These are phyloP conservation scores for Ahaetulla prasina DNA, from an alignment of 2,113 vertebrate genomes.

Conservation along the genomic window DNA sequence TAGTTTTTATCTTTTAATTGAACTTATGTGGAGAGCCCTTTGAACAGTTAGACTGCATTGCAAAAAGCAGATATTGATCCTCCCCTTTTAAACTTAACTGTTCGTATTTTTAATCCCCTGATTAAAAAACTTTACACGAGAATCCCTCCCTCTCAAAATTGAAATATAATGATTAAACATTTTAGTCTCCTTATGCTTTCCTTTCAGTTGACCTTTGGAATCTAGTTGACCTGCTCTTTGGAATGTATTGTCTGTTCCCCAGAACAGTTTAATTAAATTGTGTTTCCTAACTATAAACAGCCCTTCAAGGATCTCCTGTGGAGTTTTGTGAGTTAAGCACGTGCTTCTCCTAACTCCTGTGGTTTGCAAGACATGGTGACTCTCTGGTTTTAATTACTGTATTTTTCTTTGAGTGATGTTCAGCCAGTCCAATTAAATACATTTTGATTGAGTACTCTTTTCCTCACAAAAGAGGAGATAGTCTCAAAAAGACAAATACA, in stretches of 20 bases:
- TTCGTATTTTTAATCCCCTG: conserved; percentile 22
- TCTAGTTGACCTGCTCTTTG: conserved; percentile 60
- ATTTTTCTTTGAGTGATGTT: conserved; percentile 60
- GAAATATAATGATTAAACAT: conserved; percentile 39
- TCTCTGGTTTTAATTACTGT: conserved; percentile 66
- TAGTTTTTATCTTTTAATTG: not conserved
- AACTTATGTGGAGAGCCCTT: not conserved
- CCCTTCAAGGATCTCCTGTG: conserved; percentile 59
- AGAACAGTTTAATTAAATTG: conserved; percentile 65
- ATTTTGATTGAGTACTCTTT: conserved; percentile 46
- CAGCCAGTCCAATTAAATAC: conserved; percentile 61
- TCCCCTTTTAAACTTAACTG: not conserved
- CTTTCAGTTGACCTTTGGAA: conserved; percentile 62
- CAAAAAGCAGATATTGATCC: not conserved
- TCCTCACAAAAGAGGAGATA: conserved; percentile 47
- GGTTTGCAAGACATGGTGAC: conserved; percentile 53
- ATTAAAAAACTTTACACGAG: conserved; percentile 19
- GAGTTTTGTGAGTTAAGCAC: conserved; percentile 64
- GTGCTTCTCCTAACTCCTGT: conserved; percentile 59
- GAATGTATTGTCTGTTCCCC: conserved; percentile 58
- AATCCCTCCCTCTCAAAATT: conserved; percentile 39
- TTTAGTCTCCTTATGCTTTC: conserved; percentile 52
- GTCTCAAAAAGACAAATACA: conserved; percentile 46
- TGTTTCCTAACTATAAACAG: conserved; percentile 62
- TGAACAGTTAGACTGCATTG: not conserved